Evolutionary conservation across 2,113 vertebrate species (phyloP).

Genomic region (Sarotherodon lohbergeri): DNA sequence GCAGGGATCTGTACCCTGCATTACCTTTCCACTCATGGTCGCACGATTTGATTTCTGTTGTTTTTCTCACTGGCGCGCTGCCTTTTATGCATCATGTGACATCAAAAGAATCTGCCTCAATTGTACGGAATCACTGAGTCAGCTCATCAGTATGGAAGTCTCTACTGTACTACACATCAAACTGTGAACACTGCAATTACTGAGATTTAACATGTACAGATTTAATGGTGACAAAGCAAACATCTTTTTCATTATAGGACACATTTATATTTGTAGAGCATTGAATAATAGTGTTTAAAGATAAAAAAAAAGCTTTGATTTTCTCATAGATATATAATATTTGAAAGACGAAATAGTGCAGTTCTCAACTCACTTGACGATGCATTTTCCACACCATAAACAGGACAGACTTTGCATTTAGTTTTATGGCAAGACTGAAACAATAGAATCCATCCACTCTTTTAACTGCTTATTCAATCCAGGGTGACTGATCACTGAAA

Average conservation of each 20-base stretch:
- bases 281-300: accelerated
- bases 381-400: neutral
- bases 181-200: neutral
- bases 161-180: slow-evolving; percentile 5
- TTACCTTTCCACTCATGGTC: slow-evolving; percentile 50
- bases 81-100: slow-evolving; percentile 57
- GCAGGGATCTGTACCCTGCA: neutral
- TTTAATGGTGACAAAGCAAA: neutral
- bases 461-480: neutral
- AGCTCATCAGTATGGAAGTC: slow-evolving; percentile 23
- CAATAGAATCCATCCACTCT: neutral
- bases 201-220: neutral
- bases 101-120: slow-evolving; percentile 39
- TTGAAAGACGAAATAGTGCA: neutral
- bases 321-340: neutral
- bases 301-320: neutral
- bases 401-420: neutral
- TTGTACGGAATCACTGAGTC: slow-evolving; percentile 43
- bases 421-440: accelerated
- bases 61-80: slow-evolving; percentile 11
- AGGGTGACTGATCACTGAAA: neutral
- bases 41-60: slow-evolving; percentile 35
- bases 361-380: neutral
- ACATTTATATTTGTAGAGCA: neutral
- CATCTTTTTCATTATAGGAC: neutral